Base-by-base conservation (phyloP, 1,140 invertebrate genomes). In the Oryzaephilus surinamensis region DNA sequence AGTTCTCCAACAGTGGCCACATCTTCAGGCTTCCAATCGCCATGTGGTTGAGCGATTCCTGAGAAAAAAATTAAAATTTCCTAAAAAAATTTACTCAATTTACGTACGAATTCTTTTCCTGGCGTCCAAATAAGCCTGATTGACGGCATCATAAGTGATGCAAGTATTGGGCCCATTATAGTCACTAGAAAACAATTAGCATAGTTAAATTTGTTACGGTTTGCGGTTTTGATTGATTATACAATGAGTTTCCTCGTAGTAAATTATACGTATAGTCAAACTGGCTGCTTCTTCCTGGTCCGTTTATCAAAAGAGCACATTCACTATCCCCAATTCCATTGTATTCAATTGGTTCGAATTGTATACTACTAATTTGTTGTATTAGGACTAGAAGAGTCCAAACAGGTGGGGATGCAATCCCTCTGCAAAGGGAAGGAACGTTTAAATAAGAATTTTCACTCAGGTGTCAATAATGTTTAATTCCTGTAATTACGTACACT, bases 121-220 rank as follows among this genome's bases (percentile, higher is more conserved):
- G 10, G 88, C 87, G 57, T 91, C 81, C 33, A 82, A 61, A 64
- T 91, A 90, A 20, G 90, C 88, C 41, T 82, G 77, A 67, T 94
- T 91, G 32, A 94, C 76, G 19, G 87, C 87, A 50, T 91, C 84
- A 59, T 90, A 92, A 8, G 87, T 91, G 54, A 94, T 91, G 62
- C 89, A 94, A 14, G 81, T 81, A 43, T 81, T 76, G 31, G 78
- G 72, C 24, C 77, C 79, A 45, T 73, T 72, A 37, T 77, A 72
- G 27, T 72, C 68, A 36, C 81, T 84, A 65, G 23, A 75, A 76
- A 51, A 64, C 61, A 61, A 55, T 17, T 31, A n/a, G 10, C 15
- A 39, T 36, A 13, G 27, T 20, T 31, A 31, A 5, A 19, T 16
- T 10, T 13, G 2, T 29, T 10, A n/a, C 28, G 21, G 6, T 77